These are phyloP conservation scores for Tanypteryx hageni DNA, from an alignment of 2,888 invertebrate genomes.

Conservation along the genomic window DNA sequence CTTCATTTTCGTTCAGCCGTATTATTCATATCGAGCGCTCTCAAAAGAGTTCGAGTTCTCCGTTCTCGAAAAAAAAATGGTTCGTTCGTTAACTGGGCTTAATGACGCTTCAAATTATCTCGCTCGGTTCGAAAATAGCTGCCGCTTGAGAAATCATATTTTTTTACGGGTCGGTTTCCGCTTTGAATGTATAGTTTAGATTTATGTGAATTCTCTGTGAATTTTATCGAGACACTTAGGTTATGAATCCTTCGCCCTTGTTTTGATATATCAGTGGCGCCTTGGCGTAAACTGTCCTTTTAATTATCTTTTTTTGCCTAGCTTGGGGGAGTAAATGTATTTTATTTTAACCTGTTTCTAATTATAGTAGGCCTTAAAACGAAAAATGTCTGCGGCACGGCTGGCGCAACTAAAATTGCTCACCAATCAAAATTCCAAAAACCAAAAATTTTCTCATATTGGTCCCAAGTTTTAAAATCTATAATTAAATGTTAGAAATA, in stretches of 20 bases:
- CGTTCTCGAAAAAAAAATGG: background rate
- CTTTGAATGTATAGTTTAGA: background rate
- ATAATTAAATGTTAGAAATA: no score
- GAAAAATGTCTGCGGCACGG: background rate
- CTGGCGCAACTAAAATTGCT: background rate
- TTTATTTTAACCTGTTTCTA: background rate
- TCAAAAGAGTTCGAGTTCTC: no score
- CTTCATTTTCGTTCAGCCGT: no score
- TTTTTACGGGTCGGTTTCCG: background rate
- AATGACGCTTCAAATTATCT: slow-evolving; percentile 48
- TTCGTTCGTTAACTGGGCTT: background rate
- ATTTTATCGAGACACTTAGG: background rate
- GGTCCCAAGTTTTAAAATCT: no score
- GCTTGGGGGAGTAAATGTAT: background rate
- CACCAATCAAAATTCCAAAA: background rate
- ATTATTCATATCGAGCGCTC: no score
- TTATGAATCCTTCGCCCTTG: background rate
- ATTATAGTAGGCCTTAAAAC: background rate
- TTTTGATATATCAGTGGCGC: background rate
- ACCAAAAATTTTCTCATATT: no score
- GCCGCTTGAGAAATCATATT: background rate
- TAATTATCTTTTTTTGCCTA: background rate
- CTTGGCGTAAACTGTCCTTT: background rate
- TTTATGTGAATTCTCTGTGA: background rate
- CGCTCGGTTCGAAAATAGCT: background rate